Conservation (phyloP, 2,888 invertebrate species). For the Mimas tiliae region DNA sequence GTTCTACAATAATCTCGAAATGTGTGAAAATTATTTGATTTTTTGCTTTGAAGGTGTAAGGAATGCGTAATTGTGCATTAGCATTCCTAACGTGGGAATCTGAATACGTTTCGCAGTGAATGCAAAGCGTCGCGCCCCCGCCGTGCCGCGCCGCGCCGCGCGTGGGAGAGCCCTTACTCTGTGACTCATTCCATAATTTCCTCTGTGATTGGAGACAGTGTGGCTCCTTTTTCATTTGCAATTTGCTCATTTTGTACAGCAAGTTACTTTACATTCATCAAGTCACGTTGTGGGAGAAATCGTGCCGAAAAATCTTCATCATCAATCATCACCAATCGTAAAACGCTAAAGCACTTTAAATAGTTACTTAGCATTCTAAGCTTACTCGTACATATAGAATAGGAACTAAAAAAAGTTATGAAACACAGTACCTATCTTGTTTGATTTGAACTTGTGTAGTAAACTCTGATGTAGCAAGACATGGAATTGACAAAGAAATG, state of each 20-base stretch:
- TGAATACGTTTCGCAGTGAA: conserved; percentile 15
- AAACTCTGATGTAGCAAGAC: too few species aligned
- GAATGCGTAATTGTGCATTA: background rate
- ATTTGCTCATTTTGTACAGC: background rate
- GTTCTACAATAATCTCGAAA: background rate
- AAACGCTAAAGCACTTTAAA: too few species aligned
- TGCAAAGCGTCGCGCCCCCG: background rate
- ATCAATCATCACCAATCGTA: too few species aligned
- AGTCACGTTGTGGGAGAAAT: too few species aligned
- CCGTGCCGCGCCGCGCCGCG: conserved; percentile 1
- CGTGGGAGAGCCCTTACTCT: conserved; percentile 30
- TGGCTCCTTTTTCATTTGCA: background rate
- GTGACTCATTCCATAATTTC: conserved; percentile 30
- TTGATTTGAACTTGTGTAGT: too few species aligned
- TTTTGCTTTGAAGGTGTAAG: background rate
- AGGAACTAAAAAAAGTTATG: too few species aligned
- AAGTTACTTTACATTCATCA: too few species aligned
- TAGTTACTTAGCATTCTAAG: too few species aligned
- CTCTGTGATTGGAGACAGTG: background rate
- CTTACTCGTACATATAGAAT: too few species aligned
- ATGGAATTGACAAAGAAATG: too few species aligned
- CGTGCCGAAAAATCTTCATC: too few species aligned
- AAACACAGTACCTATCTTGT: too few species aligned
- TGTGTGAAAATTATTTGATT: background rate
- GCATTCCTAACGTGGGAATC: conserved; percentile 8